Evolutionary conservation across 2,797 vertebrate genomes (phyloP), one percentile per base, ranked within the genome.

Genomic region (Thamnophis elegans): DNA sequence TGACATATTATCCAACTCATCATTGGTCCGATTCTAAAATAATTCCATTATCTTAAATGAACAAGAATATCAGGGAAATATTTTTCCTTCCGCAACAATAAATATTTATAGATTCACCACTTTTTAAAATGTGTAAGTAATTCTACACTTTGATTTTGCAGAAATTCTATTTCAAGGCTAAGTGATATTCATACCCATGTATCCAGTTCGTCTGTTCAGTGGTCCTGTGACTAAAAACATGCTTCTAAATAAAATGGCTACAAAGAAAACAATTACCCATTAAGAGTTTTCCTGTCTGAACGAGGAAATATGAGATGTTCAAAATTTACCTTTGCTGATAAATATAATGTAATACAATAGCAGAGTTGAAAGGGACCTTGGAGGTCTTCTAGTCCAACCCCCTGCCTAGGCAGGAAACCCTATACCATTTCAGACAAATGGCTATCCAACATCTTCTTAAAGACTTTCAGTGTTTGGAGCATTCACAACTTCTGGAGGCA

Each of bases 11-110:
- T 94, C 94, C 91, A 58, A 55, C 91, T 36, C 22, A 18, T 65
- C 94, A 94, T 95, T 28, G 82, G 91, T 89, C 91, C 94, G 89
- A 73, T 59, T 95, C 88, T 73, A 92, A 54, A 94, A 94, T 82
- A 85, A 94, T 95, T 96, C 95, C 92, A 93, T 26, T 6, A 47
- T 16, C 92, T 94, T 93, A 95, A 94, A 93, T 65, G 93, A 96
- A 93, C 4, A 87, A 47, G 92, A 59, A 22, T 85, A 88, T 89
- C 87, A 51, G 93, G 92, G 87, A 26, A 1, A 25, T 93, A 92
- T 91, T 59, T 55, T 55, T 22, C 28, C 20, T 53, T 91, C 65
- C 53, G 90, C 54, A 62, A 0, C 0, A 85, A 85, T 14, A 55
- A 87, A 26, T 0, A 20, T 88, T 54, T 51, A 89, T 22, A 9